These are phyloP conservation scores for Cephus spinipes DNA, from an alignment of 2,888 invertebrate genomes.

Conservation along the genomic window DNA sequence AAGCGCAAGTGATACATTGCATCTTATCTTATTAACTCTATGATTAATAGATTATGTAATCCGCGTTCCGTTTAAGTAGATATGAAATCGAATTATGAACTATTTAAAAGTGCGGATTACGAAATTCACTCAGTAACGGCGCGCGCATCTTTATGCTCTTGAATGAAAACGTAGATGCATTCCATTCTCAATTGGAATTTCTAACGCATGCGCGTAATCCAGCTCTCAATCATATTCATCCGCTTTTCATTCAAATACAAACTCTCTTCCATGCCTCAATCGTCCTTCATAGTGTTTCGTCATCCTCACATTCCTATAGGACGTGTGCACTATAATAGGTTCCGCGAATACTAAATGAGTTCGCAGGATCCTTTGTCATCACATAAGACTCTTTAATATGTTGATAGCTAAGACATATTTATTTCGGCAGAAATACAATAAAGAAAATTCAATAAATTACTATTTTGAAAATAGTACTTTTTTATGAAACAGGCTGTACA, in stretches of 20 bases:
- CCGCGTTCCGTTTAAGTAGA: not conserved
- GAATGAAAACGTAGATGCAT: slow-evolving; percentile 26
- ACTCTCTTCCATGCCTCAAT: not conserved
- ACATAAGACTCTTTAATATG: not conserved
- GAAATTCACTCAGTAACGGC: not conserved
- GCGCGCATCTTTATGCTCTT: slow-evolving; percentile 28
- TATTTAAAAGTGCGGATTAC: not conserved
- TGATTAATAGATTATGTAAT: not conserved
- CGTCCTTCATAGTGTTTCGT: not conserved
- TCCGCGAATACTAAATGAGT: not conserved
- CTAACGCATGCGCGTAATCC: not conserved
- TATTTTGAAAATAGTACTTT: not conserved
- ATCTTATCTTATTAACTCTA: slow-evolving; percentile 16
- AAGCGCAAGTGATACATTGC: not conserved
- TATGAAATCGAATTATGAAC: not conserved
- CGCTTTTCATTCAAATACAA: not conserved
- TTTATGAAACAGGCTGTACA: not conserved
- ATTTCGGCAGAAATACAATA: slow-evolving; percentile 4
- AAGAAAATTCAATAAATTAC: slow-evolving; percentile 5
- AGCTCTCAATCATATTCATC: not conserved
- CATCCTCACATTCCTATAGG: not conserved
- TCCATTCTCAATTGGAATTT: not conserved
- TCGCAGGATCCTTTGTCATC: not conserved
- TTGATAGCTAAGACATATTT: not conserved
- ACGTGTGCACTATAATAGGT: not conserved